phyloP scores from a whole-genome alignment of 2,888 invertebrate genomes.

The Ametastegia equiseti region DNA sequence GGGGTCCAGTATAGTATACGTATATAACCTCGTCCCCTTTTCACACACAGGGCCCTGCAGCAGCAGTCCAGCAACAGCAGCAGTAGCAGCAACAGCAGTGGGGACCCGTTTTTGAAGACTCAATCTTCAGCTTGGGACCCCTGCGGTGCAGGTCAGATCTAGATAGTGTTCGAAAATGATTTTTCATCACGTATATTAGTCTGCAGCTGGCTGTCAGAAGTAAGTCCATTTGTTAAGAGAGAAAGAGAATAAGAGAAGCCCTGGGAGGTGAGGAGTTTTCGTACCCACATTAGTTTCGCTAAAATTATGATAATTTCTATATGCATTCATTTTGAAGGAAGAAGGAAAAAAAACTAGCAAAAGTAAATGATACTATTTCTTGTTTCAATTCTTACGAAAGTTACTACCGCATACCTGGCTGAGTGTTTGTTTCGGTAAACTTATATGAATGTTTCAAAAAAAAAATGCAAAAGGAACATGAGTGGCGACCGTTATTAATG shows the following conservation, averaged over 20 bases:
- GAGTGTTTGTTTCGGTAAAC: background rate
- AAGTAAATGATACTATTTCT: too few relatives aligned
- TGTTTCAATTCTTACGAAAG: too few relatives aligned
- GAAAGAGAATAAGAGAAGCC: background rate
- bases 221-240: slow-evolving; percentile 16
- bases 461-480: background rate
- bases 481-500: background rate
- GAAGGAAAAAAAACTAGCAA: too few relatives aligned
- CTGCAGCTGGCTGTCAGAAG: slow-evolving; percentile 31
- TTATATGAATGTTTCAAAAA: background rate
- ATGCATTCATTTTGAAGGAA: too few relatives aligned
- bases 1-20: too few relatives aligned
- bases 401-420: too few relatives aligned
- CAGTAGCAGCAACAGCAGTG: too few relatives aligned
- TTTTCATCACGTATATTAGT: slow-evolving; percentile 23
- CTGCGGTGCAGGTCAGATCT: slow-evolving; percentile 37
- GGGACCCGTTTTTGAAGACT: slow-evolving; percentile 42
- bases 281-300: background rate
- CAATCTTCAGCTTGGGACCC: slow-evolving; percentile 32
- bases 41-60: background rate
- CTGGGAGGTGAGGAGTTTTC: background rate
- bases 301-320: background rate
- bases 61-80: too few relatives aligned
- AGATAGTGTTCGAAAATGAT: slow-evolving; percentile 41
- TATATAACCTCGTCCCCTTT: slow-evolving; percentile 33